These are phyloP conservation scores for Dromius quadrimaculatus DNA, from an alignment of 2,888 invertebrate genomes.

Conservation along the genomic window DNA sequence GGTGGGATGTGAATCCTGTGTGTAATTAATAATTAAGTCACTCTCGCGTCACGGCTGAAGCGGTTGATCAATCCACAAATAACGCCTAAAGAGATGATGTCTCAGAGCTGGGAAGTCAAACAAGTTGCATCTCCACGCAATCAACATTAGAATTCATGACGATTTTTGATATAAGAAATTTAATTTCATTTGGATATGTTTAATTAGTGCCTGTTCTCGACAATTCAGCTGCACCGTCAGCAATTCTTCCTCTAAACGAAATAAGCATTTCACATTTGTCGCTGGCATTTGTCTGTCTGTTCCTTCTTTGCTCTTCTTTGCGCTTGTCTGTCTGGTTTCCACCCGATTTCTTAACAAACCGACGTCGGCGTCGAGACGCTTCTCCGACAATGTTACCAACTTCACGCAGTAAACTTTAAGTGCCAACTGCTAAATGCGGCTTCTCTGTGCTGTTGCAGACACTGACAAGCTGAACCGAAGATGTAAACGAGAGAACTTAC, in stretches of 20 bases:
- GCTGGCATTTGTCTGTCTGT: slow-evolving; percentile 25
- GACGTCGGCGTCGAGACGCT: slow-evolving; percentile 16
- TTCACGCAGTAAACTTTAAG: slow-evolving; percentile 30
- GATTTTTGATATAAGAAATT: too few relatives aligned
- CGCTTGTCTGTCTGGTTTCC: slow-evolving; percentile 30
- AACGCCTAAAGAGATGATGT: not conserved
- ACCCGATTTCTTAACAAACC: slow-evolving; percentile 34
- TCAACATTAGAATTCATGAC: too few relatives aligned
- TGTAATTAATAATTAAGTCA: slow-evolving; percentile 48
- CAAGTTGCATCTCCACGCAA: too few relatives aligned
- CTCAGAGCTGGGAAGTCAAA: not conserved
- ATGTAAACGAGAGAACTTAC: too few relatives aligned
- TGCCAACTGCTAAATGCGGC: slow-evolving; percentile 27
- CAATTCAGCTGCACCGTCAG: slow-evolving; percentile 12
- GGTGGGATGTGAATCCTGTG: slow-evolving; percentile 4
- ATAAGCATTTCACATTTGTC: not conserved
- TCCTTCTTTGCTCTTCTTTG: too few relatives aligned
- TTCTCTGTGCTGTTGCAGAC: slow-evolving; percentile 10
- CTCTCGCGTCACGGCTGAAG: slow-evolving; percentile 3
- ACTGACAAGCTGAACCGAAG: slow-evolving; percentile 11
- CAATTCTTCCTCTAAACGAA: not conserved
- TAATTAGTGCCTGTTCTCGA: too few relatives aligned
- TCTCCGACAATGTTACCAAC: slow-evolving; percentile 3
- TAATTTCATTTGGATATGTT: too few relatives aligned
- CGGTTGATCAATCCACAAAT: slow-evolving; percentile 8